These are phyloP conservation scores for Sitobion miscanthi DNA, from an alignment of 1,140 invertebrate genomes.

Conservation along the genomic window DNA sequence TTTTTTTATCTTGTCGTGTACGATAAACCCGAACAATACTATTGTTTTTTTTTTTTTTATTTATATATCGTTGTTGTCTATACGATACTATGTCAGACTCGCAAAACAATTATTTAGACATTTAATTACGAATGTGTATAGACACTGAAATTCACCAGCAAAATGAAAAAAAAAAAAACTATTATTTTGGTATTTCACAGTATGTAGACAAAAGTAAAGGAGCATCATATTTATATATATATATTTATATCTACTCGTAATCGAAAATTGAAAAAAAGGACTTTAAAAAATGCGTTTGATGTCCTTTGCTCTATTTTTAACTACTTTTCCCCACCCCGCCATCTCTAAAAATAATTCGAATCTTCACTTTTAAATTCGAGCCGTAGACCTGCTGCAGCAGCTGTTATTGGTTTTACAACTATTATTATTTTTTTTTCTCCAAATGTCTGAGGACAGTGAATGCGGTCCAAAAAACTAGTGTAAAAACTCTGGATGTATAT, in stretches of 20 bases:
- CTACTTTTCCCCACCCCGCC: no score
- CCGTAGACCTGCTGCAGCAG: background rate
- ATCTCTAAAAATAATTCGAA: background rate
- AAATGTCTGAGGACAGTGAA: no score
- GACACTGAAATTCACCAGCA: background rate
- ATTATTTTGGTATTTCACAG: background rate
- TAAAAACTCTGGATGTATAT: no score
- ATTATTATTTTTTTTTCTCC: background rate
- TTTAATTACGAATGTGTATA: background rate
- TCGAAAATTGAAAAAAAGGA: background rate
- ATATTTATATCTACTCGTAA: no score
- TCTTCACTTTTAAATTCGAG: background rate
- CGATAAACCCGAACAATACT: background rate
- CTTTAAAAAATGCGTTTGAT: background rate
- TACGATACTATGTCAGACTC: background rate
- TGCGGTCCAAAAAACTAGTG: no score
- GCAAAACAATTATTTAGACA: background rate
- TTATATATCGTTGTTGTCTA: background rate
- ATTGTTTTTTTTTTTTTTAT: background rate
- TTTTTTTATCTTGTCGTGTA: background rate
- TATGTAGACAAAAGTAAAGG: background rate
- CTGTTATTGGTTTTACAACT: background rate
- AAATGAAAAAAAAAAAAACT: background rate
- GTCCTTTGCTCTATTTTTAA: background rate
- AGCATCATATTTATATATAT: no score